Evolutionary conservation across 2,888 invertebrate species (phyloP), one percentile per base, ranked within the genome.

Genomic region (Erebia ligea): DNA sequence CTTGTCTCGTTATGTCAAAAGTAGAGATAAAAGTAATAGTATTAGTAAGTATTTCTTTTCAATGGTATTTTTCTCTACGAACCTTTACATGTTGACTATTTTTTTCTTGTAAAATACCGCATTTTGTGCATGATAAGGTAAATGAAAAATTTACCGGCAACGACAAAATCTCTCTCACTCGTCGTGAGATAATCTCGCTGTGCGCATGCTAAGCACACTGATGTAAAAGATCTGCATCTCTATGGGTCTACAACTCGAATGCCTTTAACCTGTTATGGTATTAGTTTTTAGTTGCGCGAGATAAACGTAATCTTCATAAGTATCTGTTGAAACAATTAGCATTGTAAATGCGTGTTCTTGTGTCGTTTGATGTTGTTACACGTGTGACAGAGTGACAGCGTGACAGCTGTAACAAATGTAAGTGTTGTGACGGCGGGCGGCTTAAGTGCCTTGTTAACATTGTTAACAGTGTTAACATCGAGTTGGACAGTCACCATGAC

Each of bases 301-400:
- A 45, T 62, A 62, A 62, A 15, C 15, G 21, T 73, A 75, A 75
- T 72, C 70, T 48, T 64, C 71, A 70, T 73, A 72, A 70, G 69
- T 68, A 63, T 71, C 74, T 70, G 71, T 75, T 71, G 52, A 69
- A 62, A 73, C 73, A 69, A 75, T 73, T 73, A 75, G 72, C 73
- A 75, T 75, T 73, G 70, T 75, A 67, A 73, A 62, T 61, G 48
- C 68, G 68, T 71, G 57, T 52, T 42, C 59, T 65, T 48, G 11
- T 34, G 50, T 52, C 17, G 66, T 56, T 42, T 57, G 17, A 10
- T 42, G 45, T 48, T 54, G 67, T 67, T 25, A 67, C 67, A 48
- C 15, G 25, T 13, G 62, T 67, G 62, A 70, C 66, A 70, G 34
- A 62, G 67, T 67, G 70, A n/a, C 52, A 52, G 2, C 5, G n/a